A percentile compares a stretch with the other conserved stretches of the same genome.
These are phyloP conservation scores for Paelopatides confundens DNA, from an alignment of 53 echinoderm and acorn worm genomes.

Conservation along the genomic window DNA sequence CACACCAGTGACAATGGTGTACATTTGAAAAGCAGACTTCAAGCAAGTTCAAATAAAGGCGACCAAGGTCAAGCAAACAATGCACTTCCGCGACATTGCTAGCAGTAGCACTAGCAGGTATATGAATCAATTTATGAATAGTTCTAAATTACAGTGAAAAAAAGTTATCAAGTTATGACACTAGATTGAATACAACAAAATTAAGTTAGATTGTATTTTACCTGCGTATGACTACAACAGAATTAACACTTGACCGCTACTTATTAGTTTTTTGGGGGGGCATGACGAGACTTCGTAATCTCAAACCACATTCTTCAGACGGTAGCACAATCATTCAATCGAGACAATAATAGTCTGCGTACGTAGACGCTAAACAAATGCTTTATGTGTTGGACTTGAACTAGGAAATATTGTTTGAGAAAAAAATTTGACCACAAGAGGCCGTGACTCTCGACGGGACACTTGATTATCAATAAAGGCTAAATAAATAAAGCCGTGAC, in stretches of 20 bases:
- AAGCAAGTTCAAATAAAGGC: constrained; percentile 29
- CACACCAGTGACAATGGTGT: not conserved
- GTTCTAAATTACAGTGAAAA: no score
- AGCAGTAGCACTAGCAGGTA: not conserved
- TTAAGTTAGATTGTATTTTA: not conserved
- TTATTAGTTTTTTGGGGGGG: not conserved
- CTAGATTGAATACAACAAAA: not conserved
- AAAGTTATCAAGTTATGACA: no score
- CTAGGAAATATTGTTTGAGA: no score
- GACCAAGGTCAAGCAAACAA: not conserved
- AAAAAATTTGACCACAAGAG: no score
- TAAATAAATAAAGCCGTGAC: no score
- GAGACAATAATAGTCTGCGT: no score
- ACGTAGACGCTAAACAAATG: no score
- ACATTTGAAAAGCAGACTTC: constrained; percentile 12
- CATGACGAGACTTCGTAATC: not conserved
- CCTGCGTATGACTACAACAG: not conserved
- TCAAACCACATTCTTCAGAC: not conserved
- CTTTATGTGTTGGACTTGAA: no score
- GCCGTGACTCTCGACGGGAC: no score
- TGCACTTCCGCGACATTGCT: not conserved
- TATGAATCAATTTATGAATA: no score
- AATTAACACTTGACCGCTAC: not conserved
- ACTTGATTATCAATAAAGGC: no score
- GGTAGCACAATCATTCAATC: not conserved